Conservation (phyloP, 2,888 invertebrate species). For the Meteorus colon region DNA sequence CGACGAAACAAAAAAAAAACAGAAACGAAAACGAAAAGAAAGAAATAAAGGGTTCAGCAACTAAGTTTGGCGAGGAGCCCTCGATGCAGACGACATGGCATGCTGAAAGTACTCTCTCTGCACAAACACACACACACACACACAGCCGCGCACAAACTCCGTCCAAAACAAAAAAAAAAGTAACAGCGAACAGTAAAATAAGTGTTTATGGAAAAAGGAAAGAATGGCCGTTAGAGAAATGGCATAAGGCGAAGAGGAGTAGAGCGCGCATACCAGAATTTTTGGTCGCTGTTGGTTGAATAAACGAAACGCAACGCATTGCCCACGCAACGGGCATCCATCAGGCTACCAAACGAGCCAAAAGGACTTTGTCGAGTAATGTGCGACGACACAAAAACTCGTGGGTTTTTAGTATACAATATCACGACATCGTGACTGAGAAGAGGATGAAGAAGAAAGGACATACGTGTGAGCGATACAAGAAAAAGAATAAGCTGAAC, state of each 20-base stretch:
- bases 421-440: constrained; percentile 9
- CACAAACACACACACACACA: too few species aligned
- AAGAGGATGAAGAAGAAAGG: constrained; percentile 42
- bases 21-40: too few species aligned
- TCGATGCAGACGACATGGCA: neutral
- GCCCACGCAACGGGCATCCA: constrained; percentile 70
- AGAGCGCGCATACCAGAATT: constrained; percentile 32
- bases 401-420: constrained; percentile 21
- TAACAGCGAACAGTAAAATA: neutral
- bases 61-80: neutral
- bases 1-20: neutral
- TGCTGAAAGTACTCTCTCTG: neutral
- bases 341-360: constrained; percentile 65
- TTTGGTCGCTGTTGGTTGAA: constrained; percentile 61
- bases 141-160: neutral
- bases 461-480: constrained; percentile 50
- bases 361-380: constrained; percentile 69
- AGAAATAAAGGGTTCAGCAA: neutral
- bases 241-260: neutral
- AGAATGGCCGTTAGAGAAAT: neutral
- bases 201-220: constrained; percentile 6
- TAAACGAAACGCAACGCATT: constrained; percentile 56
- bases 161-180: neutral
- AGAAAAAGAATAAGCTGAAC: constrained; percentile 48
- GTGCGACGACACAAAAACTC: constrained; percentile 64